phyloP scores from a whole-genome alignment of 2,113 vertebrate species.

The Myocastor coypus region DNA sequence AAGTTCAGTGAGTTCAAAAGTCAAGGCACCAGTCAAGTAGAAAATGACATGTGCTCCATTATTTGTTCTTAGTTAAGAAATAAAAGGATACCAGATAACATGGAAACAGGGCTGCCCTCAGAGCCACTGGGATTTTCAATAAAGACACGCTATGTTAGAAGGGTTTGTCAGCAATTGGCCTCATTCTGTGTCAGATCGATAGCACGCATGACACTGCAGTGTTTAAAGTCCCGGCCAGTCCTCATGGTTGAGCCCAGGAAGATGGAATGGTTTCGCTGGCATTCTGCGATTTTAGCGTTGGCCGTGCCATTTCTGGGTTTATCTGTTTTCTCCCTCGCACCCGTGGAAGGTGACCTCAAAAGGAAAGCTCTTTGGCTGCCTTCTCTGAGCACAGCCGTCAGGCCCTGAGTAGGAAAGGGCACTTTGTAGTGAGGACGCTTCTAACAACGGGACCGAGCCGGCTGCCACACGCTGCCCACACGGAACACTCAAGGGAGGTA shows the following conservation, averaged over 20 bases:
- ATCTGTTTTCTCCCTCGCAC: conserved; percentile 74
- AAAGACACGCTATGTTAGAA: not conserved
- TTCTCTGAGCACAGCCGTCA: conserved; percentile 69
- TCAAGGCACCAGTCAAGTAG: not conserved
- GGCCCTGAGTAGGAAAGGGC: conserved; percentile 80
- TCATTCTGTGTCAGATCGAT: not conserved
- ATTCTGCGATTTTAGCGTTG: conserved; percentile 77
- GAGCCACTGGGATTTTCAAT: conserved; percentile 2
- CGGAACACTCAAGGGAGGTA: conserved; percentile 83
- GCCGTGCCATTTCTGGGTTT: conserved; percentile 82
- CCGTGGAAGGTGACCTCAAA: conserved; percentile 81
- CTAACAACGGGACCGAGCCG: conserved; percentile 76
- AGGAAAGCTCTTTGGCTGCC: conserved; percentile 73
- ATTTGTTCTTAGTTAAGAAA: not conserved
- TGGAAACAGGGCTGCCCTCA: not conserved
- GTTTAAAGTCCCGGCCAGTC: conserved; percentile 72
- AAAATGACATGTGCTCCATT: not conserved
- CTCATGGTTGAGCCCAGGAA: conserved; percentile 55
- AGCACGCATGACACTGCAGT: not conserved
- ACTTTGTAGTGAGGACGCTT: conserved; percentile 79
- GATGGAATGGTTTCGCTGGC: conserved; percentile 71
- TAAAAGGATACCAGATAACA: not conserved
- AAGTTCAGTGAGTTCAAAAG: not conserved
- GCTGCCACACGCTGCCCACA: conserved; percentile 80
- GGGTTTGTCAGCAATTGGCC: not conserved